phyloP scores from a whole-genome alignment of 2,797 vertebrate genomes.

The Mormyrus hasselquistii region DNA sequence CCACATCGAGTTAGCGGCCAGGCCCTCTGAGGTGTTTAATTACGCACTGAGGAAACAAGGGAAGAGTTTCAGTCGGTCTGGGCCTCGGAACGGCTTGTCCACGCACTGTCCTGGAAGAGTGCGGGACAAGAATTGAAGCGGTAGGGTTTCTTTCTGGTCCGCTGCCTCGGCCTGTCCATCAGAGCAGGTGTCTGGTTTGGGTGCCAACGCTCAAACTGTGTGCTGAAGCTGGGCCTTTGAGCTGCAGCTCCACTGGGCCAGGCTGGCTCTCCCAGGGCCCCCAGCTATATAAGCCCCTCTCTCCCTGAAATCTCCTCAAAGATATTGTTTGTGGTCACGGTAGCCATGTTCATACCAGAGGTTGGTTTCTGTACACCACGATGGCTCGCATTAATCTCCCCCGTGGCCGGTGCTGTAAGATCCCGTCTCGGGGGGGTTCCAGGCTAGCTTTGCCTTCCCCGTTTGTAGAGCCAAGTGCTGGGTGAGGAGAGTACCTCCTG shows the following conservation, averaged over 20 bases:
- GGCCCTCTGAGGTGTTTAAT: conserved; percentile 10
- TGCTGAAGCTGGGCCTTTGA: neutral
- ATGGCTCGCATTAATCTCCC: neutral
- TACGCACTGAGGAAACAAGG: neutral
- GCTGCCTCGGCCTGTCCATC: neutral
- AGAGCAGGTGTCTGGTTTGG: neutral
- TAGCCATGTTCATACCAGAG: neutral
- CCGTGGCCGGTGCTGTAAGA: neutral
- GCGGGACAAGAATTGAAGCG: neutral
- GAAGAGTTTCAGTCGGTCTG: neutral
- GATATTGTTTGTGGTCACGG: neutral
- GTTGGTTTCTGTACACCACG: neutral
- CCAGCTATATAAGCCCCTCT: neutral
- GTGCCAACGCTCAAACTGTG: neutral
- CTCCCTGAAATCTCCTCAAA: neutral
- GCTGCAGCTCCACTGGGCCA: neutral
- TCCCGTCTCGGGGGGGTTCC: neutral
- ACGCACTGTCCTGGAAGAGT: neutral
- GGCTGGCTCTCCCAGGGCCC: too few species aligned
- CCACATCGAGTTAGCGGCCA: neutral
- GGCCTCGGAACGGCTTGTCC: neutral
- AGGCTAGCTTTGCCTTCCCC: neutral
- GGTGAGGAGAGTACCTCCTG: neutral
- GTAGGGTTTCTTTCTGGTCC: neutral
- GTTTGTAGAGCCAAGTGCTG: neutral